Evolutionary conservation across 2,113 vertebrate species (phyloP), one percentile per base, ranked within the genome.

Genomic region (Rhinopomastus cyanomelas): DNA sequence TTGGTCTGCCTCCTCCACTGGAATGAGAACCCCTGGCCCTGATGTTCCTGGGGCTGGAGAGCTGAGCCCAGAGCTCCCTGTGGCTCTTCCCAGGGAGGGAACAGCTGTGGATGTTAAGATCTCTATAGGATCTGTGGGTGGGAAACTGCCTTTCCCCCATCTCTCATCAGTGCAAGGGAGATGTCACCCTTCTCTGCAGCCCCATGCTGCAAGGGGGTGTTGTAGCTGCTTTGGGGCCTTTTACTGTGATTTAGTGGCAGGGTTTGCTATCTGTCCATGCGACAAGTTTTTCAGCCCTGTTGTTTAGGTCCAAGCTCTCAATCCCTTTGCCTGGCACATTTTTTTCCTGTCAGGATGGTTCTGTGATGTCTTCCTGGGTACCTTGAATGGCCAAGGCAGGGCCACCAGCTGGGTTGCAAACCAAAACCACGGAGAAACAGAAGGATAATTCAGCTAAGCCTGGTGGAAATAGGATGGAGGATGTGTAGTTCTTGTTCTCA

Each of bases 171-270:
- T 34, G 32, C 7, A 44, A 71, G 25, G 68, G 18, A 49, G 46
- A 16, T 46, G n/a, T 44, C 48, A 1, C 49, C 9, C 15, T 27
- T 27, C 27, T 12, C 39, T 11, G 39, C 75, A 57, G 82, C 22
- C 26, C 22, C 48, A 2, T 0, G 0, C 9, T n/a, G 26, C 0
- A 29, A 26, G 10, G 5, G 2, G 16, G 9, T 30, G 4, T 17
- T 2, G 1, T 23, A 48, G 59, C 46, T 49, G 55, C 62, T 72
- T 34, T 51, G 82, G 30, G 21, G 15, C 30, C 20, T 53, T 69
- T 73, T 30, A 30, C 8, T 72, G 20, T 1, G 3, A 46, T 30
- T 69, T 68, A 53, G 74, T 46, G 52, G 48, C n/a, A 74, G n/a
- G 48, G 71, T 26, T 46, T 83, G 56, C 55, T 87, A 27, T 67